Evolutionary conservation across 1,140 invertebrate genomes (phyloP).

Genomic region (Mamestra configurata): DNA sequence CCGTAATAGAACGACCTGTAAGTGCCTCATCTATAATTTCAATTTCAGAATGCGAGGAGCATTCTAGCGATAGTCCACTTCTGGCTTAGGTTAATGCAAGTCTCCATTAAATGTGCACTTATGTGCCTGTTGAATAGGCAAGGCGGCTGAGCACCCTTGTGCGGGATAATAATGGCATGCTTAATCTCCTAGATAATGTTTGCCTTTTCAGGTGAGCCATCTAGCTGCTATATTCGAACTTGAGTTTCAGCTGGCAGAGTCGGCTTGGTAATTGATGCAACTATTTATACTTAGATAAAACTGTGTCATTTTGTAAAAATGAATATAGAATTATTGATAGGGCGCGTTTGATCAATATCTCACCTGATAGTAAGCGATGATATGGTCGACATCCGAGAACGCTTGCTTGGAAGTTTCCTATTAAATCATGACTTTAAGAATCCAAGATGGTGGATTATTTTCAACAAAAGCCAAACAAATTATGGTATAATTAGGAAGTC

Average conservation of each 20-base stretch:
- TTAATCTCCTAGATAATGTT: background rate
- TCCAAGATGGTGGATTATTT: no score
- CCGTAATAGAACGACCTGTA: no score
- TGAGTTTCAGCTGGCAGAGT: background rate
- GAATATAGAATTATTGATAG: no score
- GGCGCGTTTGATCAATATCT: no score
- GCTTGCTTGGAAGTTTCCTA: no score
- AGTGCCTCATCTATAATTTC: background rate
- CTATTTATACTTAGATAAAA: background rate
- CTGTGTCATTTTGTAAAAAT: no score
- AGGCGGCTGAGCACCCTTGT: background rate
- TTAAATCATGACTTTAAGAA: no score
- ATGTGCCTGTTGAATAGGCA: constrained; percentile 12
- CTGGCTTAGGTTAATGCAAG: background rate
- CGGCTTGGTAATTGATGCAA: background rate
- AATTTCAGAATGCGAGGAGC: background rate
- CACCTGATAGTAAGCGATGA: no score
- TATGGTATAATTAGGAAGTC: no score
- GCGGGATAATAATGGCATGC: background rate
- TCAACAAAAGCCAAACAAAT: no score
- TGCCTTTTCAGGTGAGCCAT: constrained; percentile 11
- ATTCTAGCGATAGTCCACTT: background rate
- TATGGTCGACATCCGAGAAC: no score
- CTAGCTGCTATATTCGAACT: background rate
- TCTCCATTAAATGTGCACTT: constrained; percentile 18